Conservation (phyloP, 64 coral and sea anemone species). For the Stylophora pistillata region DNA sequence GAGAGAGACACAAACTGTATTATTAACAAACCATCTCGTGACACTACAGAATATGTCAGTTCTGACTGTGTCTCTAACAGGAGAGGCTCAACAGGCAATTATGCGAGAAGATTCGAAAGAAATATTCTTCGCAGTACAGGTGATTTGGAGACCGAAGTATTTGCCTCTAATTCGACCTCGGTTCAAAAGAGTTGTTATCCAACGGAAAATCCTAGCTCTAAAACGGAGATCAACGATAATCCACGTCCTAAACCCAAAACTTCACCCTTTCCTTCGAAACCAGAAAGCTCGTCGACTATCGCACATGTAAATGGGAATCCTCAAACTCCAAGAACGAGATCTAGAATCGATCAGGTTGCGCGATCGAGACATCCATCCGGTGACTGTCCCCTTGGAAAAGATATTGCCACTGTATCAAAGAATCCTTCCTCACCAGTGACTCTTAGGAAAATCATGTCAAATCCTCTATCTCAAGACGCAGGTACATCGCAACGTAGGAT, state of each 20-base stretch:
- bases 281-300: background rate
- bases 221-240: background rate
- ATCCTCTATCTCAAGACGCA: background rate
- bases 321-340: background rate
- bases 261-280: background rate
- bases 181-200: background rate
- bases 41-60: background rate
- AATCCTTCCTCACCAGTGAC: background rate
- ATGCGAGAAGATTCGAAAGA: constrained; percentile 17
- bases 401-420: background rate
- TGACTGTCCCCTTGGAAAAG: background rate
- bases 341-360: background rate
- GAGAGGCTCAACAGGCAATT: background rate
- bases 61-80: background rate
- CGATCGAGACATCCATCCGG: constrained; percentile 7
- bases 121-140: constrained; percentile 18
- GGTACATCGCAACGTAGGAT: background rate
- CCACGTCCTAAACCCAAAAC: background rate
- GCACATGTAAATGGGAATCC: background rate
- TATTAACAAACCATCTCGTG: background rate
- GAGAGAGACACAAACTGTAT: constrained; percentile 47
- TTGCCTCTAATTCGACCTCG: background rate
- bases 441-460: background rate
- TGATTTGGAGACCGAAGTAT: background rate
- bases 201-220: background rate